phyloP scores from a whole-genome alignment of 2,888 invertebrate genomes.

The Luperina nickerlii region DNA sequence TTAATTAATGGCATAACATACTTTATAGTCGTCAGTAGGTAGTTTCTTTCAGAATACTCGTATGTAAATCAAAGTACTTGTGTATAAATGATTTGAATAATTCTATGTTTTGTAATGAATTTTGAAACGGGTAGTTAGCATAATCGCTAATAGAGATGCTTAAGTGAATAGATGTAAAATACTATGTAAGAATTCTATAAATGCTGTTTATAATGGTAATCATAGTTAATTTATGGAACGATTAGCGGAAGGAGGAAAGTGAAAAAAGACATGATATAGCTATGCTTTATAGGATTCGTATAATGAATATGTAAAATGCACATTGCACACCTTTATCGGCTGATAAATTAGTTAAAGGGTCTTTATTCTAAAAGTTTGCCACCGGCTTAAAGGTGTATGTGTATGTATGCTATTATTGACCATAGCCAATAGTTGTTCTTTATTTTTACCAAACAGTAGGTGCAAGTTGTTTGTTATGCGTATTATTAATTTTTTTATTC shows the following conservation, averaged over 20 bases:
- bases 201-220: conserved; percentile 47
- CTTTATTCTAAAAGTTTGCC: conserved; percentile 14
- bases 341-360: conserved; percentile 35
- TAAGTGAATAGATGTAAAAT: conserved; percentile 49
- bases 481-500: too few species aligned
- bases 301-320: conserved; percentile 51
- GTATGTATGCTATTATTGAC: conserved; percentile 1
- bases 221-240: conserved; percentile 43
- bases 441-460: background rate
- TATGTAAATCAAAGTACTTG: conserved; percentile 47
- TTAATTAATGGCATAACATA: conserved; percentile 15
- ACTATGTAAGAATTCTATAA: conserved; percentile 49
- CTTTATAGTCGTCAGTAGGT: background rate
- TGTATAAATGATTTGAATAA: conserved; percentile 55
- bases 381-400: conserved; percentile 8
- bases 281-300: conserved; percentile 16
- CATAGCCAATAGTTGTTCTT: background rate
- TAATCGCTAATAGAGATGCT: conserved; percentile 53
- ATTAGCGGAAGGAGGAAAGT: conserved; percentile 2
- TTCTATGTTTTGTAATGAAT: conserved; percentile 59
- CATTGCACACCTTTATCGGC: conserved; percentile 39
- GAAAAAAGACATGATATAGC: conserved; percentile 18
- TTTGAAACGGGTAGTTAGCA: conserved; percentile 53
- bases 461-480: background rate
- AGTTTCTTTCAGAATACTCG: conserved; percentile 41